Evolutionary conservation across 1,140 invertebrate genomes (phyloP).

Genomic region (Lepidurus couesii): DNA sequence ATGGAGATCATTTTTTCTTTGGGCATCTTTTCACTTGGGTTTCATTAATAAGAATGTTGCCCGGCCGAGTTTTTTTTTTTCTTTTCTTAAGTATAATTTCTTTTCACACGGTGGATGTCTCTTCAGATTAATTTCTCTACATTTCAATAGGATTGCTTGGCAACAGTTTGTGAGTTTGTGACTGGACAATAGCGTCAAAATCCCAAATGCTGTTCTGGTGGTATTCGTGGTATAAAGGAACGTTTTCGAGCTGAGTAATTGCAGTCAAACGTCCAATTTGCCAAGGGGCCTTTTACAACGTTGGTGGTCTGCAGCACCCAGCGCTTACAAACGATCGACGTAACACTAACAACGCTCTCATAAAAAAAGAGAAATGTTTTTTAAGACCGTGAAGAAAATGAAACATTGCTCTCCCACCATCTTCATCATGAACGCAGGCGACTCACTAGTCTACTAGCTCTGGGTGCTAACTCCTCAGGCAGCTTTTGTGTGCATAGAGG

Average conservation of each 20-base stretch:
- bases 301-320: slow-evolving; percentile 20
- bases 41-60: too few relatives aligned
- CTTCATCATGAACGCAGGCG: slow-evolving; percentile 2
- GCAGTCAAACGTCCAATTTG: slow-evolving; percentile 21
- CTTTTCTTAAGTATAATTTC: neutral
- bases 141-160: slow-evolving; percentile 11
- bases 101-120: neutral
- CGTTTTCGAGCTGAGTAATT: slow-evolving; percentile 22
- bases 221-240: neutral
- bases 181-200: neutral
- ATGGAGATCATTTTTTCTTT: too few relatives aligned
- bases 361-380: neutral
- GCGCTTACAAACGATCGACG: slow-evolving; percentile 18
- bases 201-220: neutral
- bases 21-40: too few relatives aligned
- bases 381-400: slow-evolving; percentile 16
- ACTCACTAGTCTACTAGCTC: neutral
- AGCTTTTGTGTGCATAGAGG: neutral
- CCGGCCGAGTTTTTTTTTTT: too few relatives aligned
- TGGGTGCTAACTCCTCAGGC: slow-evolving; percentile 5
- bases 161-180: neutral
- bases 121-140: slow-evolving; percentile 10
- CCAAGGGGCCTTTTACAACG: slow-evolving; percentile 13
- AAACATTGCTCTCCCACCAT: slow-evolving; percentile 9
- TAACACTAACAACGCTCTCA: slow-evolving; percentile 10